Evolutionary conservation across 1,140 invertebrate species (phyloP), one percentile per base, ranked within the genome.

Genomic region (Lysiphlebus fabarum): DNA sequence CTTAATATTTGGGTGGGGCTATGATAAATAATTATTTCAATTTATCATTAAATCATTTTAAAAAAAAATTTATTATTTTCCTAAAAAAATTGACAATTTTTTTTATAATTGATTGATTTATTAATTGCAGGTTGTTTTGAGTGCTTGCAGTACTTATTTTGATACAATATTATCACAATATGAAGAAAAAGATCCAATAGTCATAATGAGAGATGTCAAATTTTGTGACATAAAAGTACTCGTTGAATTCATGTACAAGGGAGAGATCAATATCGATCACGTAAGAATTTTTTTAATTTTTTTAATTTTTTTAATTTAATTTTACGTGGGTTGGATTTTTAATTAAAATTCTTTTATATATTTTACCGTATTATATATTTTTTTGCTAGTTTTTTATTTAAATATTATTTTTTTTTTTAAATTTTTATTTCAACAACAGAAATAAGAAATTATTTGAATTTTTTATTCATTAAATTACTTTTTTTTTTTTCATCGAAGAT

Each of bases 231-330:
- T 93, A 62, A 90, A 89, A 81, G 89, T 88, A 48, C 83, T 96
- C 53, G 89, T 96, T 55, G 90, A 94, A 72, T 96, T 95, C 74
- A 96, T 96, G 92, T 96, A 96, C 77, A 92, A 92, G 74, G 93
- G 93, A 65, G 93, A 96, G 83, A 95, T 96, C 71, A 95, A 93
- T 82, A 92, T 96, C 61, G 91, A 93, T 74, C 92, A 93, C 79
- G 91, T 92, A 81, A 88, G 87, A 47, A 33, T 57, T 61, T 61
- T 56, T 49, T 50, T 44, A 7, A 17, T 43, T 44, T 26, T 7
- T 6, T 34, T n/a, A 1, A 26, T 12, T 12, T 38, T 38, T 14
- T 8, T 51, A 53, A 11, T 34, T 42, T 10, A 34, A 43, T 45
- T 12, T 36, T 17, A 17, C 17, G 17, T 17, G 17, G 17, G 17